A percentile compares a stretch with the other conserved stretches of the same genome.
Conservation (phyloP, 2,113 vertebrate genomes). For the Chaetodon auriga region DNA sequence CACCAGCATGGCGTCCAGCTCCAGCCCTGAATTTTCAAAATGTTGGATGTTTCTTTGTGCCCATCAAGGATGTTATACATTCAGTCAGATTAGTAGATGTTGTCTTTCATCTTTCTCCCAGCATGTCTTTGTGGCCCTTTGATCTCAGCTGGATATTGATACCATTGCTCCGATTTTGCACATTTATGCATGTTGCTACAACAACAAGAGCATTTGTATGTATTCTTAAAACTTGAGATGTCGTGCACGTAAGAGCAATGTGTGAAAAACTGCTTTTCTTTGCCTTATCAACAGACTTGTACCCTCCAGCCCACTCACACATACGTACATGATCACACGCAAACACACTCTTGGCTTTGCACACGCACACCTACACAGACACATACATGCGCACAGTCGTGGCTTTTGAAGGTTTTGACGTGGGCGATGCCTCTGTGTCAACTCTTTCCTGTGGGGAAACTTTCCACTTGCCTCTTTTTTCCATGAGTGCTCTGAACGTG, state of each 20-base stretch:
- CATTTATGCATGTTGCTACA: slow-evolving; percentile 12
- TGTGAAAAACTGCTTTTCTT: slow-evolving; percentile 51
- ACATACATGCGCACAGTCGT: slow-evolving; percentile 52
- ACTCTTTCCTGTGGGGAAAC: slow-evolving; percentile 85
- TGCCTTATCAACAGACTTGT: slow-evolving; percentile 40
- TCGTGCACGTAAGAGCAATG: slow-evolving; percentile 2
- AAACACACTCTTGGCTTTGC: slow-evolving; percentile 27
- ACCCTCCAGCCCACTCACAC: slow-evolving; percentile 49
- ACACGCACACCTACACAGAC: slow-evolving; percentile 47
- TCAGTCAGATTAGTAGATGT: slow-evolving; percentile 19
- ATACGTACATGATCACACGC: slow-evolving; percentile 33
- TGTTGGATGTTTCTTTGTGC: slow-evolving; percentile 10
- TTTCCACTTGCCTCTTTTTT: slow-evolving; percentile 84
- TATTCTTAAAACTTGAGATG: slow-evolving; percentile 40
- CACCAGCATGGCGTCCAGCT: neutral
- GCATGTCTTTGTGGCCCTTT: neutral
- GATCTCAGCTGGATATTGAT: slow-evolving; percentile 35
- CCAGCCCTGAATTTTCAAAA: neutral
- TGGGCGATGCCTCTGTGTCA: slow-evolving; percentile 81
- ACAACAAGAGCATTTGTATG: slow-evolving; percentile 2
- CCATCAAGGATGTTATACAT: neutral
- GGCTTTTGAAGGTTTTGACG: slow-evolving; percentile 73
- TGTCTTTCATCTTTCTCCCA: slow-evolving; percentile 15
- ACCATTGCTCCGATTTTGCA: slow-evolving; percentile 13
- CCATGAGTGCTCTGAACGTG: slow-evolving; percentile 63